Percentiles rank a stretch among this genome's conserved stretches.
Conservation (phyloP, 2,797 vertebrate species). For the Pseudotriccus pelzelni region DNA sequence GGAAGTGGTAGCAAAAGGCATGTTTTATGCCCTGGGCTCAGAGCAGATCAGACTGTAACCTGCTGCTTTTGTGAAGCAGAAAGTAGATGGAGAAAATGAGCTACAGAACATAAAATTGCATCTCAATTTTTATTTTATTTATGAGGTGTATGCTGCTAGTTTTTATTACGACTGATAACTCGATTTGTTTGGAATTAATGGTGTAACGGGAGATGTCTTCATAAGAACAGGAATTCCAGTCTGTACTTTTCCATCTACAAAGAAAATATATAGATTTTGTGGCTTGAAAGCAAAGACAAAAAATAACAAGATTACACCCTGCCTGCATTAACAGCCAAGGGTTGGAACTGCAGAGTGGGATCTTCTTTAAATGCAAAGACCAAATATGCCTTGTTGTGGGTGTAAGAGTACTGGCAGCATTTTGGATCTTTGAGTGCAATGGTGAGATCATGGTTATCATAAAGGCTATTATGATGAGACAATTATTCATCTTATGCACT, state of each 20-base stretch:
- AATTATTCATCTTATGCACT: neutral
- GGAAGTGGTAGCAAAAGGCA: neutral
- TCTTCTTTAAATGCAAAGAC: neutral
- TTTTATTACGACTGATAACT: neutral
- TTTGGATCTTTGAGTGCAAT: neutral
- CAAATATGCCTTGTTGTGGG: neutral
- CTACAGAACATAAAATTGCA: neutral
- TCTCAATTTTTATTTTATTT: neutral
- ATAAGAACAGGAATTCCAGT: neutral
- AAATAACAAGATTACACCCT: neutral
- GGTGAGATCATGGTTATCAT: conserved; percentile 14
- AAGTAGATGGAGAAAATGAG: neutral
- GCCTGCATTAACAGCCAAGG: neutral
- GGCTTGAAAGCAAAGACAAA: neutral
- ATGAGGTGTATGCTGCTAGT: neutral
- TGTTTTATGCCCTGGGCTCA: neutral
- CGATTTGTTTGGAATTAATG: neutral
- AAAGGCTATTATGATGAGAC: neutral
- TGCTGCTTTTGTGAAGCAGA: neutral
- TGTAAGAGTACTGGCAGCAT: neutral
- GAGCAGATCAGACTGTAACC: neutral
- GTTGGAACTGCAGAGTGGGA: neutral
- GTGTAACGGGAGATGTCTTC: neutral
- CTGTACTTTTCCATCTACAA: neutral
- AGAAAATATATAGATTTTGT: neutral